Evolutionary conservation across 2,888 invertebrate species (phyloP).

Genomic region (Tuberolachnus salignus): DNA sequence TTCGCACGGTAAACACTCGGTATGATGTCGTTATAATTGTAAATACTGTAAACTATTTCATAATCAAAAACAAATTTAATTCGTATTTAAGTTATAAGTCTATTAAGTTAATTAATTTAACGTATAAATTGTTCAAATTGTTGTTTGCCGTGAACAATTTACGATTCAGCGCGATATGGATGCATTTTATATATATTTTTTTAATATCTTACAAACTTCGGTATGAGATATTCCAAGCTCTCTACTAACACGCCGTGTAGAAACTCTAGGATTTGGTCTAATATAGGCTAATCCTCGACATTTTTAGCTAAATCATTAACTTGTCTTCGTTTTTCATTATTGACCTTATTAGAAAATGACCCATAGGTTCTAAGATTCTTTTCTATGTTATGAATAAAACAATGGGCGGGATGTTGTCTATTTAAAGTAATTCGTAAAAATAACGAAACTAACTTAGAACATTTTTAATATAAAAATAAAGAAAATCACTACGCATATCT

Average conservation of each 20-base stretch:
- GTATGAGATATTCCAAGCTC: conserved; percentile 9
- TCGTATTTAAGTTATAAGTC: too few species aligned
- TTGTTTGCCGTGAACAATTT: too few species aligned
- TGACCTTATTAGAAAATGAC: conserved; percentile 2
- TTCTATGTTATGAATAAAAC: conserved; percentile 5
- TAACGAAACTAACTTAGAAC: not conserved
- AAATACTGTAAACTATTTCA: too few species aligned
- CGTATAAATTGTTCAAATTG: too few species aligned
- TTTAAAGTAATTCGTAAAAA: conserved; percentile 10
- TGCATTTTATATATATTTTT: not conserved
- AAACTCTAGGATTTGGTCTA: too few species aligned
- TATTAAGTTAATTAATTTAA: too few species aligned
- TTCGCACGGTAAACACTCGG: too few species aligned
- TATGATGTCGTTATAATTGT: too few species aligned
- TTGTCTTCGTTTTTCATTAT: not conserved
- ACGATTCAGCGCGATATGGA: too few species aligned
- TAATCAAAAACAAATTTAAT: too few species aligned
- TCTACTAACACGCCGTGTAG: conserved; percentile 1
- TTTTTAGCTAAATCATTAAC: conserved; percentile 6
- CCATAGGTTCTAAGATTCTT: not conserved
- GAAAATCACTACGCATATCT: not conserved
- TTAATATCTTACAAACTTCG: not conserved
- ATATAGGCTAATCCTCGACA: conserved; percentile 13
- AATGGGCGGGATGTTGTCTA: not conserved
- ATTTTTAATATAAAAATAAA: not conserved